A percentile compares a stretch with the other conserved stretches of the same genome.
Evolutionary conservation across 2,888 invertebrate genomes (phyloP).

Genomic region (Patella pellucida): DNA sequence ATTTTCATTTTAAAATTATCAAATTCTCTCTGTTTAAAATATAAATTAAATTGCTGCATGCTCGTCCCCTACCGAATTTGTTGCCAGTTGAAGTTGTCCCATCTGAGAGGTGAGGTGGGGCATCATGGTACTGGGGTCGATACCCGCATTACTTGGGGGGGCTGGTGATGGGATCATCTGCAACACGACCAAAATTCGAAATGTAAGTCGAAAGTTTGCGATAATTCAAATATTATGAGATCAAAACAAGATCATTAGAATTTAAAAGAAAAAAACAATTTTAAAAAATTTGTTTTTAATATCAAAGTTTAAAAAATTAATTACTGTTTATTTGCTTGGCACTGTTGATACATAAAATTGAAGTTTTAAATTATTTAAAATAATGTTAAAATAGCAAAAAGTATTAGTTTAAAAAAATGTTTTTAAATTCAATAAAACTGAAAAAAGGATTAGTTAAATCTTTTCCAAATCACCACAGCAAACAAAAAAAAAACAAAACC

Average conservation of each 20-base stretch:
- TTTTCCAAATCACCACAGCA: slow-evolving; percentile 7
- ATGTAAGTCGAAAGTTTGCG: slow-evolving; percentile 10
- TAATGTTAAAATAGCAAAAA: not conserved
- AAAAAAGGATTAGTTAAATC: slow-evolving; percentile 2
- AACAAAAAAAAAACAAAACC: not conserved
- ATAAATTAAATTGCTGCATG: slow-evolving; percentile 13
- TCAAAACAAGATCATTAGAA: slow-evolving; percentile 9
- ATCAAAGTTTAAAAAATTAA: too few species aligned
- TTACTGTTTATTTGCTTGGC: too few species aligned
- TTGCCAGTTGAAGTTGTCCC: slow-evolving; percentile 77
- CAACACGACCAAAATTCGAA: slow-evolving; percentile 31
- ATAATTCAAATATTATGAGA: slow-evolving; percentile 12
- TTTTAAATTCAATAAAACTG: not conserved
- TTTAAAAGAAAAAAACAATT: slow-evolving; percentile 4
- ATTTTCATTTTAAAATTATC: too few species aligned
- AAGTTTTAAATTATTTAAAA: not conserved
- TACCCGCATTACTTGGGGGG: slow-evolving; percentile 36
- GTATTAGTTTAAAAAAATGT: not conserved
- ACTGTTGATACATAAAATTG: not conserved
- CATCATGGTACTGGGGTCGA: slow-evolving; percentile 37
- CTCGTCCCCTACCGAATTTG: slow-evolving; percentile 66
- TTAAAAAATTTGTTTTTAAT: slow-evolving; percentile 1
- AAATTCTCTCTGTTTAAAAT: not conserved
- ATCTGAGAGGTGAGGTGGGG: slow-evolving; percentile 74
- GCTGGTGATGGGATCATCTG: slow-evolving; percentile 44